Percentiles rank a stretch among this genome's conserved stretches.
These are phyloP conservation scores for Galemys pyrenaicus DNA, from an alignment of 2,113 vertebrate species.

Conservation along the genomic window DNA sequence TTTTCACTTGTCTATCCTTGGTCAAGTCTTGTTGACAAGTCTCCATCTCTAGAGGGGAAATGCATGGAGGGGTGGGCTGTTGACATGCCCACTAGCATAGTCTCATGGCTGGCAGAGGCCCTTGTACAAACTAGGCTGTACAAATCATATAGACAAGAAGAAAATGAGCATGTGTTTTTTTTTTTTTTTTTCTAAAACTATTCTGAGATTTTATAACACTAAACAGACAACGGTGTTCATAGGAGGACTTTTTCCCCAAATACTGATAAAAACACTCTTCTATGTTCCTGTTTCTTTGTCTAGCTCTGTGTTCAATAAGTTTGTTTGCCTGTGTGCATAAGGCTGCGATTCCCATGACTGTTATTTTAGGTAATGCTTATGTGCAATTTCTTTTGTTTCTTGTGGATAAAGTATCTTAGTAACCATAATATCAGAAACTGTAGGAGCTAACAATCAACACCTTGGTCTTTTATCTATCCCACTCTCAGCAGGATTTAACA, in stretches of 20 bases:
- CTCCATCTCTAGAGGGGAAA: not conserved
- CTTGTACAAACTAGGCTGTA: not conserved
- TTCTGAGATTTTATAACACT: slow-evolving; percentile 17
- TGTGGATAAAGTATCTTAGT: not conserved
- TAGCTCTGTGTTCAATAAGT: not conserved
- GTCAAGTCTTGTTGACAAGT: not conserved
- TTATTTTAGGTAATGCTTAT: slow-evolving; percentile 1
- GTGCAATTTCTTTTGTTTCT: not conserved
- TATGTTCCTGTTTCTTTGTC: not conserved
- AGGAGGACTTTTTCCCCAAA: not conserved
- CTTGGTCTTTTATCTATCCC: not conserved
- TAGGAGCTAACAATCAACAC: not conserved
- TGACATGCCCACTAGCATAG: not conserved
- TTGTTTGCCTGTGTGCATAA: not conserved
- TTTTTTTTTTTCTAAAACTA: slow-evolving; percentile 1
- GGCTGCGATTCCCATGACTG: not conserved
- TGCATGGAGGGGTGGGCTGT: not conserved
- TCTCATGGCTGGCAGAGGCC: not conserved
- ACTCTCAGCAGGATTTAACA: not conserved
- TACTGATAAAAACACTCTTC: not conserved
- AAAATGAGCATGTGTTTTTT: not conserved
- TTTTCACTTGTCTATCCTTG: not conserved
- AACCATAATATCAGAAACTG: not conserved
- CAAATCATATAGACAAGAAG: not conserved
- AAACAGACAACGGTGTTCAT: not conserved